A percentile compares a stretch with the other conserved stretches of the same genome.
phyloP scores from a whole-genome alignment of 64 coral and sea anemone species.

The Montipora foliosa region DNA sequence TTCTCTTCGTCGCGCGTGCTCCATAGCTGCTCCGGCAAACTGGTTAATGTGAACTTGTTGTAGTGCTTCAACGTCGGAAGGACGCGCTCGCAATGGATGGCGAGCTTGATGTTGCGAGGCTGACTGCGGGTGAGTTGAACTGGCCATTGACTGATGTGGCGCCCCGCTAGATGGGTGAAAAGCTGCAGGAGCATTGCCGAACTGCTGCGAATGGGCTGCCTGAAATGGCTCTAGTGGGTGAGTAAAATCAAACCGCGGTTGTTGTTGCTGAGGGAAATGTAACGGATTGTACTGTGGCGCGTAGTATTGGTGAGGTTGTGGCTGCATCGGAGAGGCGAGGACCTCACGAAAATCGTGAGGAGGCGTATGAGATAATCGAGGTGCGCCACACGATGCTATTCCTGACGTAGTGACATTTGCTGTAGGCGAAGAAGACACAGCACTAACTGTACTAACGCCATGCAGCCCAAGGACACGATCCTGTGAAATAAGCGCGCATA shows the following conservation, averaged over 20 bases:
- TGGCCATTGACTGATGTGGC: constrained; percentile 72
- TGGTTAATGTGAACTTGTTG: constrained; percentile 92
- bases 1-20: constrained; percentile 85
- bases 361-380: constrained; percentile 87
- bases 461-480: constrained; percentile 95
- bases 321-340: constrained; percentile 86
- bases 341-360: constrained; percentile 92
- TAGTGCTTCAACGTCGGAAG: constrained; percentile 78
- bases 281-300: constrained; percentile 91
- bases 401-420: constrained; percentile 79
- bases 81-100: constrained; percentile 72
- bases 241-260: constrained; percentile 92
- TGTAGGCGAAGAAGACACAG: constrained; percentile 77
- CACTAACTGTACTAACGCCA: constrained; percentile 87
- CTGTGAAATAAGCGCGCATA: constrained; percentile 86
- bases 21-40: constrained; percentile 76
- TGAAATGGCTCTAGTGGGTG: constrained; percentile 92
- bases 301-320: constrained; percentile 89
- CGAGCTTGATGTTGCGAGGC: constrained; percentile 80
- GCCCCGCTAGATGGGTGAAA: constrained; percentile 77
- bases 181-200: constrained; percentile 78
- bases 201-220: constrained; percentile 84
- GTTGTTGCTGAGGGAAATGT: constrained; percentile 89
- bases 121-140: constrained; percentile 65
- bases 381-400: constrained; percentile 84